phyloP scores from a whole-genome alignment of 2,113 vertebrate species.

The Pleuronectes platessa region DNA sequence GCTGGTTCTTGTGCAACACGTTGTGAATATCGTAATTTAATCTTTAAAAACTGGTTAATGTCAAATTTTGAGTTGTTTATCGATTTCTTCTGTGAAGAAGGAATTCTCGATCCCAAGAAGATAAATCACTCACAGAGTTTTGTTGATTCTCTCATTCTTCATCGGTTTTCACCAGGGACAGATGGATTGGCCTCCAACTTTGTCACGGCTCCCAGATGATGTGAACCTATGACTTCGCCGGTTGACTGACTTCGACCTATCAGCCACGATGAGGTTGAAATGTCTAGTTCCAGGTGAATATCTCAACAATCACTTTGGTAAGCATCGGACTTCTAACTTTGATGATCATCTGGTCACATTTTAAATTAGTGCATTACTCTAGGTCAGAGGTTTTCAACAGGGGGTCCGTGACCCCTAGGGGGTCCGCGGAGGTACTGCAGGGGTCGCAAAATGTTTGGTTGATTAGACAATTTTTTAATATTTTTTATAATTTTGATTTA shows the following conservation, averaged over 20 bases:
- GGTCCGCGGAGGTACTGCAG: too few relatives aligned
- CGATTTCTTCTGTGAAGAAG: slow-evolving; percentile 8
- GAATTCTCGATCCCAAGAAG: not conserved
- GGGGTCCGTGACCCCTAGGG: too few relatives aligned
- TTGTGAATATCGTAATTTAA: not conserved
- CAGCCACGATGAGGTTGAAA: not conserved
- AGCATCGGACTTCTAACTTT: not conserved
- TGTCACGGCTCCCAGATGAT: not conserved
- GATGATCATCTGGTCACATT: not conserved
- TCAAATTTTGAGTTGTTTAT: slow-evolving; percentile 47
- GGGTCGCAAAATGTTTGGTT: too few relatives aligned
- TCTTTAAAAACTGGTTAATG: not conserved
- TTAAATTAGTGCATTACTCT: not conserved
- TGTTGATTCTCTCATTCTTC: too few relatives aligned
- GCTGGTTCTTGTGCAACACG: not conserved
- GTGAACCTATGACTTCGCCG: not conserved
- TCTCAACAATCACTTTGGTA: too few relatives aligned
- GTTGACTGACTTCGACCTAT: too few relatives aligned
- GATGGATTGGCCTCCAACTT: not conserved
- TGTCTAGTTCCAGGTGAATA: too few relatives aligned
- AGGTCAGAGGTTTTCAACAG: too few relatives aligned
- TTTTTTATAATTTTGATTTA: too few relatives aligned
- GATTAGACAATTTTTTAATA: too few relatives aligned
- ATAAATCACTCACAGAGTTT: too few relatives aligned
- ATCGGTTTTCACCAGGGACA: not conserved